phyloP scores from a whole-genome alignment of 2,888 invertebrate genomes.

The Agrochola circellaris region DNA sequence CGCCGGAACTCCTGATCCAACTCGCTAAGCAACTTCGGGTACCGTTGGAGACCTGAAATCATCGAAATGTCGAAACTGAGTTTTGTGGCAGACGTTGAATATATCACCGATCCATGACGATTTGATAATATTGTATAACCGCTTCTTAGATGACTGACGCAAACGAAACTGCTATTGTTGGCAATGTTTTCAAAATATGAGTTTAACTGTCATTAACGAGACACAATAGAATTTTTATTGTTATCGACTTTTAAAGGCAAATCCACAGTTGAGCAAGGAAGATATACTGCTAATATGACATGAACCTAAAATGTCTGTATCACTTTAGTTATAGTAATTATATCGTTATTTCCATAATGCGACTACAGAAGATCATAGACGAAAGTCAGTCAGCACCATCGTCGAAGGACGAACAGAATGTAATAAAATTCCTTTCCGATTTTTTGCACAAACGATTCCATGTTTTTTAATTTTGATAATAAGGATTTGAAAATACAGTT shows the following conservation, averaged over 20 bases:
- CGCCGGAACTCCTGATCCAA: conserved; percentile 90
- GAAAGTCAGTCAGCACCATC: not conserved
- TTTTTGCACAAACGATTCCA: not conserved
- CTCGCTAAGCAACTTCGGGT: conserved; percentile 89
- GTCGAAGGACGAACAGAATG: not conserved
- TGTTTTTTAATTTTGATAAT: not conserved
- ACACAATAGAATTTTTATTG: too few relatives aligned
- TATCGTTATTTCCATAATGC: not conserved
- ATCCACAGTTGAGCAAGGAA: not conserved
- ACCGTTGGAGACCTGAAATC: conserved; percentile 89
- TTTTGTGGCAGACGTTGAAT: not conserved
- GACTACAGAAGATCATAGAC: not conserved
- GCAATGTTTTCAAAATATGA: too few relatives aligned
- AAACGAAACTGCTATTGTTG: too few relatives aligned
- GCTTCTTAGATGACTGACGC: not conserved
- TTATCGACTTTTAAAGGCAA: too few relatives aligned
- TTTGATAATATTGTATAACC: not conserved
- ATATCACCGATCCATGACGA: not conserved
- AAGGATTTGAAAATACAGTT: not conserved
- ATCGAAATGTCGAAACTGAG: conserved; percentile 4
- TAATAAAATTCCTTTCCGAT: too few relatives aligned
- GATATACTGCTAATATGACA: not conserved
- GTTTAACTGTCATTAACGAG: too few relatives aligned
- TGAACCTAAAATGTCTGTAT: not conserved
- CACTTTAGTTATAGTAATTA: not conserved